Percentiles rank a stretch among this genome's conserved stretches.
These are phyloP conservation scores for Tinea trinotella DNA, from an alignment of 2,888 invertebrate genomes.

Conservation along the genomic window DNA sequence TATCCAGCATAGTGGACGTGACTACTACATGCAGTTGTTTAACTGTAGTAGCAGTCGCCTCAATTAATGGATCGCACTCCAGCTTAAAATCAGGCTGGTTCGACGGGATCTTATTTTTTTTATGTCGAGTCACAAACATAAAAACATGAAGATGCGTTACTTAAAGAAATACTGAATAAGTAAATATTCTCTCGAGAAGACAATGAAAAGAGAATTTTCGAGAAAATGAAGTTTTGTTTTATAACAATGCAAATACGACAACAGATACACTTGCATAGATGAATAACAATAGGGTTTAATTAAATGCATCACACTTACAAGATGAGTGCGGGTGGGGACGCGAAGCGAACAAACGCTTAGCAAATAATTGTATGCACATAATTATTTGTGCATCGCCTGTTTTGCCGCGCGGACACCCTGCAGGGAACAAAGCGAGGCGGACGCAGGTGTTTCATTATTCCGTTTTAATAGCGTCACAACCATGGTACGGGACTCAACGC, in stretches of 20 bases:
- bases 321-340: slow-evolving; percentile 10
- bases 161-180: background rate
- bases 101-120: no score
- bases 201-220: background rate
- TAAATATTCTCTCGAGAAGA: background rate
- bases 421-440: slow-evolving; percentile 41
- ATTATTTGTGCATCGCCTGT: slow-evolving; percentile 62
- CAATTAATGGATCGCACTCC: no score
- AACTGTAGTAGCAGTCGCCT: no score
- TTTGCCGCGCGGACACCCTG: slow-evolving; percentile 47
- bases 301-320: slow-evolving; percentile 18
- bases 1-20: no score
- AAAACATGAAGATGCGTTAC: no score
- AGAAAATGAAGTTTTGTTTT: background rate
- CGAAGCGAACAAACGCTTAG: slow-evolving; percentile 11
- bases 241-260: slow-evolving; percentile 17
- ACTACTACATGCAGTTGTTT: no score
- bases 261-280: slow-evolving; percentile 16
- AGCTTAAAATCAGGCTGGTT: no score
- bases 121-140: no score
- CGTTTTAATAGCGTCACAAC: slow-evolving; percentile 57
- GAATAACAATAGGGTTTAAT: slow-evolving; percentile 16
- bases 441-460: slow-evolving; percentile 70
- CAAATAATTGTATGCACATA: slow-evolving; percentile 65
- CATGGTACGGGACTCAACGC: slow-evolving; percentile 35